Conservation (phyloP, 2,888 invertebrate species). For the Dorcus hopei region DNA sequence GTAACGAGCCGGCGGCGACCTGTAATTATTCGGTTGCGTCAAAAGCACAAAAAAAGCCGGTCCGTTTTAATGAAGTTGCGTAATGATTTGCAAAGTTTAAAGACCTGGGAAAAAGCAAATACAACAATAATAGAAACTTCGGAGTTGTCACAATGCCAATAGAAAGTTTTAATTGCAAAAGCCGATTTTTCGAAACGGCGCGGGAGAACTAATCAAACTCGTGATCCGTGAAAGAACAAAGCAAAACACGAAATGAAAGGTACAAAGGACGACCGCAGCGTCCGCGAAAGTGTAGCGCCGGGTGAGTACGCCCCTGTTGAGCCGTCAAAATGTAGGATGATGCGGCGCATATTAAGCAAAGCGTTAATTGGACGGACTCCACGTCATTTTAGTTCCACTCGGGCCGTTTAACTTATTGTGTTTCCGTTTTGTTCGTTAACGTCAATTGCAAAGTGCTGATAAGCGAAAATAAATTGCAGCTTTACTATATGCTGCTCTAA, state of each 20-base stretch:
- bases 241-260: too few relatives aligned
- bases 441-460: neutral
- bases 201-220: neutral
- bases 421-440: neutral
- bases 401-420: neutral
- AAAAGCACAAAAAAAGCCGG: too few relatives aligned
- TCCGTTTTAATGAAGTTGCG: too few relatives aligned
- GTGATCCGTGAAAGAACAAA: neutral
- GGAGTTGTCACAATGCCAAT: slow-evolving; percentile 18
- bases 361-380: neutral
- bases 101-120: slow-evolving; percentile 7
- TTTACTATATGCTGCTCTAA: too few relatives aligned
- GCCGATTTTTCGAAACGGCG: slow-evolving; percentile 12
- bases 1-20: too few relatives aligned
- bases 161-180: slow-evolving; percentile 20
- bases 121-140: slow-evolving; percentile 17
- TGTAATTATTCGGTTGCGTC: too few relatives aligned
- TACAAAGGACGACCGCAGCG: too few relatives aligned
- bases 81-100: neutral
- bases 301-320: too few relatives aligned
- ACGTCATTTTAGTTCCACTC: neutral
- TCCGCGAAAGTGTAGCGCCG: too few relatives aligned
- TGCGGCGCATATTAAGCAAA: neutral
- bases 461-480: neutral
- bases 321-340: too few relatives aligned